Base-by-base conservation (phyloP, 1,140 invertebrate genomes). In the Papilio polytes region DNA sequence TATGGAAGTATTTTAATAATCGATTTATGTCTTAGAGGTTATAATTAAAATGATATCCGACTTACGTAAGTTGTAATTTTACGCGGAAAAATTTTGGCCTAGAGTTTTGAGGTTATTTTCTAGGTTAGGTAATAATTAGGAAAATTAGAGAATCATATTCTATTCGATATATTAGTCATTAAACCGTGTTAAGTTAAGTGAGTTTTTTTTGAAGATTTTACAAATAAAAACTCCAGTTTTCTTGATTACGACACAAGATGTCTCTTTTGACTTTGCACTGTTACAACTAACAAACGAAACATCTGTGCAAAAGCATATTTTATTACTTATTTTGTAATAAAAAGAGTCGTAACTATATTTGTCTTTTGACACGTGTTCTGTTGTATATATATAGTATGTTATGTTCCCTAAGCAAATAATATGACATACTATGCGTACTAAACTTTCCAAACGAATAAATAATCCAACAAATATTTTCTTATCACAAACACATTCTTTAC, bases 401-500 rank as follows among this genome's bases (percentile, higher is more conserved):
- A 12, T 15, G 46, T 48, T 48, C 46, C 46, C 46, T 48, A 48
- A 48, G 4, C 12, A 48, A 13, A 48, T 41, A 41, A 41, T 8
- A 41, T 41, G 36, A 18, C 59, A 1, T 13, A 63, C 22, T 12
- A 70, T 70, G 26, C 13, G 26, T 70, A 70, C 15, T 70, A 70
- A 31, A 70, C 59, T 70, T 70, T 31, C 22, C 26, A 70, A 31
- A 36, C 26, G 31, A 31, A 70, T 26, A 70, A 31, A 36, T 36
- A n/a, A 70, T 31, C 26, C 13, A 36, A 13, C 12, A 13, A 31
- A 70, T 15, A 70, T 36, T 70, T 70, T 70, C 63, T 70, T 70
- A 70, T 70, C 63, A 31, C 63, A 31, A 70, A 70, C 63, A 70
- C 12, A 70, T 70, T 70, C 63, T 15, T 70, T 70, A 70, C 63